phyloP scores from a whole-genome alignment of 2,113 vertebrate genomes.

The Callospermophilus lateralis region DNA sequence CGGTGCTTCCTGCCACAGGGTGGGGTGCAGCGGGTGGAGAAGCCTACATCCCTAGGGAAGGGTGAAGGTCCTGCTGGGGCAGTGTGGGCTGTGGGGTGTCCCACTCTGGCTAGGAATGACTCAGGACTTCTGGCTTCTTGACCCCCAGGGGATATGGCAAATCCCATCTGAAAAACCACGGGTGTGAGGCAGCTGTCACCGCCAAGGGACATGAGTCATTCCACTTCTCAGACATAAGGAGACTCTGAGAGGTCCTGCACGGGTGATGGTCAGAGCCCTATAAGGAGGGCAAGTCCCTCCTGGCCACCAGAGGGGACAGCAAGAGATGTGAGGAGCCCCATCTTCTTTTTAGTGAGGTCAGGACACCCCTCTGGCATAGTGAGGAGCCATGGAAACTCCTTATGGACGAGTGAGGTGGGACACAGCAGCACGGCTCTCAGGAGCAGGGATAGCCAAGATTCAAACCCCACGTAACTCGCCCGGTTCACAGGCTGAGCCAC shows the following conservation, averaged over 20 bases:
- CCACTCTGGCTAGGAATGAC: neutral
- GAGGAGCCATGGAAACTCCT: neutral
- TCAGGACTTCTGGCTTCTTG: neutral
- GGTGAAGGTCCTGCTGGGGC: neutral
- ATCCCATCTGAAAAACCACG: neutral
- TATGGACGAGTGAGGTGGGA: neutral
- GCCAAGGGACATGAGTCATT: neutral
- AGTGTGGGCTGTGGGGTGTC: neutral
- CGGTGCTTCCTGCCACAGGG: neutral
- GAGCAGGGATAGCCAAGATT: neutral
- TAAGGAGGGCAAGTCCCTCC: neutral
- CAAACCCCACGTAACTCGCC: neutral
- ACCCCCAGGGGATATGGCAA: neutral
- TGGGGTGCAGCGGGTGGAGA: neutral
- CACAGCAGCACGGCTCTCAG: neutral
- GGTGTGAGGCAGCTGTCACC: neutral
- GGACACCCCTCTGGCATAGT: neutral
- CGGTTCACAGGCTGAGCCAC: accelerated
- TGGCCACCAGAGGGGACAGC: neutral
- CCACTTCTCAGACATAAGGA: neutral
- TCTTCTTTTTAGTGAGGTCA: no score
- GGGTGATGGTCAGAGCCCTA: neutral
- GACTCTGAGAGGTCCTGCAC: neutral
- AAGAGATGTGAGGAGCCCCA: neutral
- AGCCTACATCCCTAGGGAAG: neutral